Base-by-base conservation (phyloP, 2,888 invertebrate species). In the Drosophila fulvimacula region DNA sequence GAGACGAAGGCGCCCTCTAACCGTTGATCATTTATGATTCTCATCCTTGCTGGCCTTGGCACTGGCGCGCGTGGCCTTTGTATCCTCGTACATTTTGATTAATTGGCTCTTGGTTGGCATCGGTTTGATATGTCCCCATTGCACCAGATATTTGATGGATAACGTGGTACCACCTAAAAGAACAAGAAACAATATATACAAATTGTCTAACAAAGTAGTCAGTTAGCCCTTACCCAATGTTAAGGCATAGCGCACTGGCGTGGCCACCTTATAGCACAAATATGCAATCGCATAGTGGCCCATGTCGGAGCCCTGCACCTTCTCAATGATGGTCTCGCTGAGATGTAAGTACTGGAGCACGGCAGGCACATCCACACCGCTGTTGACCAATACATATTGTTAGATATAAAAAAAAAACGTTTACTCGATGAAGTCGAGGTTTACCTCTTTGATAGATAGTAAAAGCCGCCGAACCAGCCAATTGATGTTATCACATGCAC, bases 201-300 rank as follows among this genome's bases (percentile, higher is more conserved):
- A 1, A n/a, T n/a, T n/a, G n/a, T n/a, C n/a, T n/a, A n/a, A n/a
- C n/a, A n/a, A n/a, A n/a, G n/a, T n/a, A n/a, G n/a, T n/a, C n/a
- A n/a, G n/a, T n/a, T n/a, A 24, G 7, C 2, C 82, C 91, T 93
- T 93, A 96, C 96, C 97, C 90, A 98, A 91, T 53, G 98, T 99
- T 1, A 98, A 96, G n/a, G 97, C 96, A 93, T 98, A 99, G 80
- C 99, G 94, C 15, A 96, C 92, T 4, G 99, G 99, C 10, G 98
- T 97, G 32, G 95, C 95, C 58, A 99, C 94, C 94, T 99, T 99
- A 92, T 99, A 99, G 82, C 98, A 94, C 44, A 98, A 96, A 93
- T 98, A 97, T 0, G 98, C 95, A 39, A 98, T 93, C 10, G 99
- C 99, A 90, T 97, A 93, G 92, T 97, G 96, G 13, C 99, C 99